Base-by-base conservation (phyloP, 2,888 invertebrate species). In the Monopis laevigella region DNA sequence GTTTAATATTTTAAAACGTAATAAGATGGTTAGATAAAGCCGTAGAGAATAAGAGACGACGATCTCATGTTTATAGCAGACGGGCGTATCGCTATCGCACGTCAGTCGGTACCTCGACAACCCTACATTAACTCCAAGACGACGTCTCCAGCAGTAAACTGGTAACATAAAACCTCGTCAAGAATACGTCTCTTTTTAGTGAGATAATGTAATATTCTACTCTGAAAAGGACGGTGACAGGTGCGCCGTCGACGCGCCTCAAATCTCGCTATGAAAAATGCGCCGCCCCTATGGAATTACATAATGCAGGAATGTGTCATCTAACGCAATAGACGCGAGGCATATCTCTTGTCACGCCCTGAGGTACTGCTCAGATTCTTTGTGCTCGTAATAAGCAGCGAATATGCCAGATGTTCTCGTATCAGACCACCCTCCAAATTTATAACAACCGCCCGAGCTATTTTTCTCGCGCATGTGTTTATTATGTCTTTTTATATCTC, bases 241-340 rank as follows among this genome's bases (percentile, higher is more conserved):
- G 72, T 74, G 72, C 55, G 59, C 56, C 54, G 51, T 29, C 26
- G 39, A 34, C 42, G 56, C 58, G 59, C 62, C 63, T 62, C 61
- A 61, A 67, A 68, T 68, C 62, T 62, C 58, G 59, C 63, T 62
- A 65, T 71, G 74, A 73, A 73, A 75, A 74, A 72, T 74, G 67
- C 65, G 67, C 61, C 52, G 52, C 26, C 56, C 51, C 62, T 47
- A 48, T 52, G 54, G 67, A 61, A 65, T 68, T 66, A 71, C 65
- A 65, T 71, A 45, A 42, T 45, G 40, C 40, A 45, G 27, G 42
- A 42, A 44, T 42, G 40, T 45, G 38, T 45, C 40, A 40, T 38
- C 21, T 41, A 46, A 16, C 41, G 48, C 53, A 46, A 46, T 49
- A 54, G 51, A 53, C 45, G 52, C 48, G 48, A 44, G 48, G 48